These are phyloP conservation scores for Rhinella marina DNA, from an alignment of 2,797 vertebrate genomes.

Conservation along the genomic window DNA sequence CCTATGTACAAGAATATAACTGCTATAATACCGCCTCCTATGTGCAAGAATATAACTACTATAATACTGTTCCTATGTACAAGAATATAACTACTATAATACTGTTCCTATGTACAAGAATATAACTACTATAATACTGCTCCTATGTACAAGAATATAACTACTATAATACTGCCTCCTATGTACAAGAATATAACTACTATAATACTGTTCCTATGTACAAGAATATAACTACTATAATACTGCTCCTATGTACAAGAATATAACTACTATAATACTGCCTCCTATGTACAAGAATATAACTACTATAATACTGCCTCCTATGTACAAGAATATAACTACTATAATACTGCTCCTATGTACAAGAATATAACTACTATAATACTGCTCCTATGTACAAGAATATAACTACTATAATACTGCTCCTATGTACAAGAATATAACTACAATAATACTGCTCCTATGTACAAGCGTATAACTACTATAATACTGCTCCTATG, in stretches of 20 bases:
- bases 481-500: background rate
- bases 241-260: too few species aligned
- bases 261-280: too few species aligned
- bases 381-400: background rate
- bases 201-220: too few species aligned
- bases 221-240: too few species aligned
- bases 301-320: too few species aligned
- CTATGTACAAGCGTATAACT: background rate
- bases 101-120: background rate
- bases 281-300: too few species aligned
- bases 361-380: too few species aligned
- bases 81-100: background rate
- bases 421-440: background rate
- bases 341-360: background rate
- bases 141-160: background rate
- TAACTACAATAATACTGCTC: background rate
- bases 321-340: background rate
- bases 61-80: constrained; percentile 2
- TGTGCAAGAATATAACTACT: constrained; percentile 2
- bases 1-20: too few species aligned
- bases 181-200: too few species aligned
- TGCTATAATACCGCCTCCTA: background rate
- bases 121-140: constrained; percentile 11
- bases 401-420: constrained; percentile 4
- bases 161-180: background rate